phyloP scores from a whole-genome alignment of 2,888 invertebrate genomes.

The Stenoptilia bipunctidactyla region DNA sequence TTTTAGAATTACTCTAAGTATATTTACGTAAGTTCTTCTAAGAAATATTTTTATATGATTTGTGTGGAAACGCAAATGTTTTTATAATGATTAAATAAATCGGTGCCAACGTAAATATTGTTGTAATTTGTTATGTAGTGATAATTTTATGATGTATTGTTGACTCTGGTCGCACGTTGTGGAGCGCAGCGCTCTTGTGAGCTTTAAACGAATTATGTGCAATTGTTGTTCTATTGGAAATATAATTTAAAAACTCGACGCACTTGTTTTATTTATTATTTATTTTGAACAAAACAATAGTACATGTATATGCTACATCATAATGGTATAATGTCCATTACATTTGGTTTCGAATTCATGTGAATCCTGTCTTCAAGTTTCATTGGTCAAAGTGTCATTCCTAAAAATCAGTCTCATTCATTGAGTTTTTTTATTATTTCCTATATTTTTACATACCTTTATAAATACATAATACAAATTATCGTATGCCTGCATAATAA shows the following conservation, averaged over 20 bases:
- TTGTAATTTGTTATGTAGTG: slow-evolving; percentile 70
- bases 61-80: slow-evolving; percentile 61
- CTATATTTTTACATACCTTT: no score
- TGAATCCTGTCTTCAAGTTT: not conserved
- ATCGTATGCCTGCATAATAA: no score
- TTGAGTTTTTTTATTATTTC: not conserved
- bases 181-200: slow-evolving; percentile 29
- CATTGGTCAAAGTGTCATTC: not conserved
- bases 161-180: slow-evolving; percentile 51
- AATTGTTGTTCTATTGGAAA: slow-evolving; percentile 66
- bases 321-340: not conserved
- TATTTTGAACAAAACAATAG: not conserved
- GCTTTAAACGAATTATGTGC: slow-evolving; percentile 62
- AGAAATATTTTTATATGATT: slow-evolving; percentile 59
- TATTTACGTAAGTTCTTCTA: slow-evolving; percentile 53
- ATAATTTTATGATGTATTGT: slow-evolving; percentile 60
- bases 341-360: not conserved
- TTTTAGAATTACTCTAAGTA: slow-evolving; percentile 51
- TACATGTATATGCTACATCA: not conserved
- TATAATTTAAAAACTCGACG: slow-evolving; percentile 50
- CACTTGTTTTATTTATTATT: slow-evolving; percentile 17
- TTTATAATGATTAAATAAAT: slow-evolving; percentile 56
- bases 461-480: no score
- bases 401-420: not conserved
- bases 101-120: slow-evolving; percentile 69